Percentiles rank a stretch among this genome's conserved stretches.
Evolutionary conservation across 2,113 vertebrate species (phyloP).

Genomic region (Menidia beryllina): DNA sequence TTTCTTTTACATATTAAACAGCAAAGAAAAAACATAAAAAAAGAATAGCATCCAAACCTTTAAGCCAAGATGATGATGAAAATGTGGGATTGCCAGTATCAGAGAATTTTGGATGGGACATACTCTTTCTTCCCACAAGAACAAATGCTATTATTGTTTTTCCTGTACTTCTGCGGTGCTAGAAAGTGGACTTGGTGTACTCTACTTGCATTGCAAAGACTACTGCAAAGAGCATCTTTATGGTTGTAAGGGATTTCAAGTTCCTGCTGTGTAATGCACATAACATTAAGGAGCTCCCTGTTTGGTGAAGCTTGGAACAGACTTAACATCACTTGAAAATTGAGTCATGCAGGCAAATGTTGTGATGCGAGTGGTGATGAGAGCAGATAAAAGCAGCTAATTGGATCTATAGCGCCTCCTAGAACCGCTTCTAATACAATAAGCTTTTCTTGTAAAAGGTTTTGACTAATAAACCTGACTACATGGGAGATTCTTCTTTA

Average conservation of each 20-base stretch:
- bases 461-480: constrained; percentile 1
- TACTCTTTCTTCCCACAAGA: not conserved
- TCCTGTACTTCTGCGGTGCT: not conserved
- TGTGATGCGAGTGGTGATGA: not conserved
- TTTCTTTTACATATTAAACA: too few relatives aligned
- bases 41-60: too few relatives aligned
- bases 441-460: constrained; percentile 4
- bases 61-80: too few relatives aligned
- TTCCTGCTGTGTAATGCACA: not conserved
- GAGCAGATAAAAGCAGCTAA: not conserved
- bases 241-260: not conserved
- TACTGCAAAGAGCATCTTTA: constrained; percentile 6
- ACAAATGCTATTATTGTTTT: not conserved
- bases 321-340: not conserved
- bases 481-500: not conserved
- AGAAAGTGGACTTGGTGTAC: not conserved
- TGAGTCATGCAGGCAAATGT: not conserved
- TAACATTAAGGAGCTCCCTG: not conserved
- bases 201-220: not conserved
- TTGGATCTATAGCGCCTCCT: constrained; percentile 10
- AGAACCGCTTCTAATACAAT: constrained; percentile 1
- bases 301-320: not conserved
- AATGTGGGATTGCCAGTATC: not conserved
- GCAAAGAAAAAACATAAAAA: not conserved
- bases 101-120: not conserved